Percentiles rank a stretch among this genome's conserved stretches.
These are phyloP conservation scores for Pocillopora meandrina DNA, from an alignment of 92 coral and sea anemone species.

Conservation along the genomic window DNA sequence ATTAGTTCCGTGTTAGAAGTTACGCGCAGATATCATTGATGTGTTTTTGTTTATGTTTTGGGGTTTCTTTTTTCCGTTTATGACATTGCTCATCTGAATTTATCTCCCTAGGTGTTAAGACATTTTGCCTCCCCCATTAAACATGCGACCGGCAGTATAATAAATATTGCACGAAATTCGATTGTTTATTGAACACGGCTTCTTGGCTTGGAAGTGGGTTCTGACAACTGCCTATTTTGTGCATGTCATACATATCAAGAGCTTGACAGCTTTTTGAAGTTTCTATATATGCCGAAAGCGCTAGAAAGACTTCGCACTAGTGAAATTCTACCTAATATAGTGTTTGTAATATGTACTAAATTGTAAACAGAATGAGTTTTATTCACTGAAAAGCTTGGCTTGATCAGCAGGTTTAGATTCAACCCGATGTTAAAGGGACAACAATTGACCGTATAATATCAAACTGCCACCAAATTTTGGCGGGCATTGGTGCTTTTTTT, in stretches of 20 bases:
- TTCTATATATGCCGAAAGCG: not conserved
- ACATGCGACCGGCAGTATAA: not conserved
- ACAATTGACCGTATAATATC: too few relatives aligned
- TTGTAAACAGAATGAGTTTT: not conserved
- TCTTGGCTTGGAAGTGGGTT: not conserved
- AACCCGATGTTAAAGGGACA: too few relatives aligned
- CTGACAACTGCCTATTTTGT: slow-evolving; percentile 7
- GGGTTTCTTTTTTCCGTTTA: not conserved
- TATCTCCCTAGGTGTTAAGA: not conserved
- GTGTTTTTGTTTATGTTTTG: not conserved
- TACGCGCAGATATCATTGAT: not conserved
- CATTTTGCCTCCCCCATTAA: slow-evolving; percentile 17
- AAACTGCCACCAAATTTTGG: too few relatives aligned
- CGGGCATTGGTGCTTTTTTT: not conserved
- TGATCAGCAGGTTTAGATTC: not conserved
- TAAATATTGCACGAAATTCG: not conserved
- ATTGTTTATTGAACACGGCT: not conserved
- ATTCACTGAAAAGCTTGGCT: not conserved
- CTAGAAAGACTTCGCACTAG: not conserved
- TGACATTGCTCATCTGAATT: not conserved
- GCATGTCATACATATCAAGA: not conserved
- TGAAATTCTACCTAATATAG: slow-evolving; percentile 18
- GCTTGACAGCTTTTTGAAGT: not conserved
- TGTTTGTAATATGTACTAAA: not conserved
- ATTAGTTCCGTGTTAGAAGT: too few relatives aligned